Percentiles rank a stretch among this genome's conserved stretches.
phyloP scores from a whole-genome alignment of 1,140 invertebrate species.

The Achroia grisella region DNA sequence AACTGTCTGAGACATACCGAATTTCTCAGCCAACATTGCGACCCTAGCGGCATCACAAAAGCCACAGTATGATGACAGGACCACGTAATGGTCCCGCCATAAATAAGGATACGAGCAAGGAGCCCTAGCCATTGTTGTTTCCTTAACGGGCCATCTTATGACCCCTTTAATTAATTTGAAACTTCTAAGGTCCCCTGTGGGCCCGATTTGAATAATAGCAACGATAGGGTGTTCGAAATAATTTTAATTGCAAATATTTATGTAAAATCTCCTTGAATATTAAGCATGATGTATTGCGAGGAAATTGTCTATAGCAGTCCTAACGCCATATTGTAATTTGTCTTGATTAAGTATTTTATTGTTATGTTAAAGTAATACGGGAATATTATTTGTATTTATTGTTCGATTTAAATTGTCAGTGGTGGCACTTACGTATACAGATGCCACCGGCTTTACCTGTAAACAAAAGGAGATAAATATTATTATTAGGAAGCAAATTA shows the following conservation, averaged over 20 bases:
- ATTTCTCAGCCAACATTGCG: background rate
- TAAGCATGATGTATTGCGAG: constrained; percentile 53
- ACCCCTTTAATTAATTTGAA: constrained; percentile 73
- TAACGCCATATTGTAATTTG: constrained; percentile 6
- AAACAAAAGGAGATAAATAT: background rate
- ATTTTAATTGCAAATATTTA: constrained; percentile 74
- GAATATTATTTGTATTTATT: too few species aligned
- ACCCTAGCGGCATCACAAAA: constrained; percentile 1
- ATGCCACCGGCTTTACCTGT: background rate
- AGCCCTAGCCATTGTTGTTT: constrained; percentile 53
- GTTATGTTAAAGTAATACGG: background rate
- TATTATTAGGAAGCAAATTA: constrained; percentile 1
- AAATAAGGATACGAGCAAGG: constrained; percentile 56
- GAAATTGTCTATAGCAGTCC: constrained; percentile 15
- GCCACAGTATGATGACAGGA: constrained; percentile 23
- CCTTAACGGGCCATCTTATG: constrained; percentile 71
- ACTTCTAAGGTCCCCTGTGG: constrained; percentile 70
- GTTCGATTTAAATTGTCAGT: too few species aligned
- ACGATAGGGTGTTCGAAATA: constrained; percentile 59
- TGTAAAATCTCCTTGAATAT: constrained; percentile 52
- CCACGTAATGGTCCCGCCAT: constrained; percentile 47
- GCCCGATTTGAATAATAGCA: constrained; percentile 71
- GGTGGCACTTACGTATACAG: too few species aligned
- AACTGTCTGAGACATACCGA: background rate
- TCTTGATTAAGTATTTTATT: constrained; percentile 6